Evolutionary conservation across 1,140 invertebrate species (phyloP).

Genomic region (Campoletis sonorensis): DNA sequence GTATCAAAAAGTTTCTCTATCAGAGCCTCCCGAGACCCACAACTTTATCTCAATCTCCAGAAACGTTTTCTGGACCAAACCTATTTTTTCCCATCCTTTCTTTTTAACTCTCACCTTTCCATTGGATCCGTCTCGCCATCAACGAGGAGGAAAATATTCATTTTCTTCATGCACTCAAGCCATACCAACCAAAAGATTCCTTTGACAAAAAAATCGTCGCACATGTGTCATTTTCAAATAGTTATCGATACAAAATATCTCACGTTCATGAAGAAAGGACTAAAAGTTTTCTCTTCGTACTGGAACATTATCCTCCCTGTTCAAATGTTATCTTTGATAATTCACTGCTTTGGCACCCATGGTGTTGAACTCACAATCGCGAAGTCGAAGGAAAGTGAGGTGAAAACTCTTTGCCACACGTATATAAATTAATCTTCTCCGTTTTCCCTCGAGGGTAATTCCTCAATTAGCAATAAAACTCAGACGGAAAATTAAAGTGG

Average conservation of each 20-base stretch:
- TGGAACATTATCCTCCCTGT: too few species aligned
- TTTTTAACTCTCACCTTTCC: background rate
- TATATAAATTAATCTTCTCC: background rate
- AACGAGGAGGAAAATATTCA: background rate
- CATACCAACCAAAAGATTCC: background rate
- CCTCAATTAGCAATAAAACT: background rate
- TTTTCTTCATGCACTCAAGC: background rate
- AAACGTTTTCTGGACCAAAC: background rate
- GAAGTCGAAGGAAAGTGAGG: background rate
- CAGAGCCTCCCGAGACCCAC: slow-evolving; percentile 1
- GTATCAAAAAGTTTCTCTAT: slow-evolving; percentile 8
- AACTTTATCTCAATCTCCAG: slow-evolving; percentile 6
- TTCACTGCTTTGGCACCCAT: too few species aligned
- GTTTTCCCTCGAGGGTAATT: background rate
- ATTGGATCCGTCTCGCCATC: background rate
- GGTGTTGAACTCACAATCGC: too few species aligned
- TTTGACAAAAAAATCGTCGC: background rate
- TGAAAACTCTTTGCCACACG: background rate
- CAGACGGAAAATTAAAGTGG: background rate
- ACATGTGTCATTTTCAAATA: background rate
- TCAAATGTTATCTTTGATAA: too few species aligned
- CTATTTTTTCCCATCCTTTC: background rate
- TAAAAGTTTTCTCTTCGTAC: too few species aligned
- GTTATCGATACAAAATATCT: background rate
- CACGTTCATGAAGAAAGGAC: too few species aligned